Evolutionary conservation across 2,797 vertebrate species (phyloP), one percentile per base, ranked within the genome.

Genomic region (Danio tinwini): DNA sequence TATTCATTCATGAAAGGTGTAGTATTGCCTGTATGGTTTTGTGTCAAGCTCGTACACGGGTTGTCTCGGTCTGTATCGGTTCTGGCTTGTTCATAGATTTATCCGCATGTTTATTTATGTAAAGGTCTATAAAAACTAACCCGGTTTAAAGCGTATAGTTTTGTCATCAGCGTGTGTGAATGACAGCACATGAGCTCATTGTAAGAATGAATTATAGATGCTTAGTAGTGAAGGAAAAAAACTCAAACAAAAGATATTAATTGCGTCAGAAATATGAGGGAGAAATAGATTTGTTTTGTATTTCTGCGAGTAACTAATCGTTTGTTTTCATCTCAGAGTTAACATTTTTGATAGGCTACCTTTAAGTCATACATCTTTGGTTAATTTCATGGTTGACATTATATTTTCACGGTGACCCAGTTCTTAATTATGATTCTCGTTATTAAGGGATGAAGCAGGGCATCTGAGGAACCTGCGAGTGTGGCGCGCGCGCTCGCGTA

Each of bases 401-500:
- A 4, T 16, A n/a, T 5, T 70, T 62, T 37, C 0, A 13, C 12
- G 10, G 44, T 78, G 80, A 86, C 74, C 82, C 45, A 82, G n/a
- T 77, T 84, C 21, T 49, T 80, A 56, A 70, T 69, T 61, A 52
- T 58, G 68, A n/a, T 42, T 67, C 52, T 78, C 29, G 50, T n/a
- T 74, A 56, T 72, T 47, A 80, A 56, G 44, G 61, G 62, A 74
- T 59, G 49, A 19, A 37, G 52, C 21, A 53, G 62, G 39, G 40
- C 42, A 65, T 44, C 45, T 21, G 3, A 39, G 40, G 58, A 12
- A 56, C 45, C 21, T 74, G 44, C 42, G 7, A 37, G 5, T 49
- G 62, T 47, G 52, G 53, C 71, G 47, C 49, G 29, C 16, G 42
- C 76, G 37, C 52, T 13, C 52, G 52, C 8, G 37, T 6, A 5